phyloP scores from a whole-genome alignment of 2,113 vertebrate species.

The Oophaga pumilio region DNA sequence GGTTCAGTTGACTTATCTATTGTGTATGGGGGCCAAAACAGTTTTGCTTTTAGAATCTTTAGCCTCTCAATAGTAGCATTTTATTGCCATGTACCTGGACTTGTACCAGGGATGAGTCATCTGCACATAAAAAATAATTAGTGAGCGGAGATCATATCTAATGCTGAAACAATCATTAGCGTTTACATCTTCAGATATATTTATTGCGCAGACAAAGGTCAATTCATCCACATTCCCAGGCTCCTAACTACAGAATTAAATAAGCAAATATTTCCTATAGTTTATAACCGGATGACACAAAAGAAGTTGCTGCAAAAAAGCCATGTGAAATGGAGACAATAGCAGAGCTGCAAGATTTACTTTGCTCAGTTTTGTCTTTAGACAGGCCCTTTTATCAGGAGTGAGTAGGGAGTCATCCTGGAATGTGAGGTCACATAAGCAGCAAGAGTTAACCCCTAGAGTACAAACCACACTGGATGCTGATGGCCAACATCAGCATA shows the following conservation, averaged over 20 bases:
- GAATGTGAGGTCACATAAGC: constrained; percentile 43
- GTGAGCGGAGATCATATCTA: constrained; percentile 10
- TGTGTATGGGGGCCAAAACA: no score
- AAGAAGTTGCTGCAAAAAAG: not conserved
- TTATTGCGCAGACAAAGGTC: not conserved
- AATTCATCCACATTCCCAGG: not conserved
- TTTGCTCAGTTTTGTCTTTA: not conserved
- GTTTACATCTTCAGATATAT: not conserved
- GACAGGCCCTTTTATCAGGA: constrained; percentile 27
- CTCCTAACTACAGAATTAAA: not conserved
- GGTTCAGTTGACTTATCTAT: no score
- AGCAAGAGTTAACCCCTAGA: constrained; percentile 1
- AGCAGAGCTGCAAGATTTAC: constrained; percentile 3
- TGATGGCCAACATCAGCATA: not conserved
- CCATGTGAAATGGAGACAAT: not conserved
- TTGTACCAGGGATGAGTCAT: not conserved
- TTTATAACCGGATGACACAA: not conserved
- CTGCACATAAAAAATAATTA: not conserved
- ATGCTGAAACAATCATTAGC: not conserved
- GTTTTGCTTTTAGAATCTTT: not conserved
- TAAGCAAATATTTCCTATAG: not conserved
- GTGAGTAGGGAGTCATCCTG: not conserved
- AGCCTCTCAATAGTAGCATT: not conserved
- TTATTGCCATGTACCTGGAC: not conserved
- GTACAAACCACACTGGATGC: not conserved